Conservation (phyloP, 2,888 invertebrate genomes). For the Nomada hirtipes region DNA sequence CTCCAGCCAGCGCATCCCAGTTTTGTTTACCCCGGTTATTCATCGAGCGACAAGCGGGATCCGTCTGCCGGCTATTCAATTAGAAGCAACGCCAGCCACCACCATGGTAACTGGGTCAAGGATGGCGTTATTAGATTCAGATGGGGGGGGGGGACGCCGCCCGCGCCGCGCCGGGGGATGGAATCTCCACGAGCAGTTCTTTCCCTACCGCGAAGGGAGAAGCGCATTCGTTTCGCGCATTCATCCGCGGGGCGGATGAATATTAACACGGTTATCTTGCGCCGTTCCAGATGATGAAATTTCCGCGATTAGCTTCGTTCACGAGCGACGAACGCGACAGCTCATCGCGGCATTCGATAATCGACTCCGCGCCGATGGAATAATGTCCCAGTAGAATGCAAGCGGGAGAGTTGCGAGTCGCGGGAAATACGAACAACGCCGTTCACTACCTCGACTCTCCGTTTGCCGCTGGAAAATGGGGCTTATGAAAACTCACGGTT, state of each 20-base stretch:
- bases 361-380: constrained; percentile 13
- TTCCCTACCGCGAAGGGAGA: background rate
- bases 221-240: background rate
- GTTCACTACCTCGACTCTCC: background rate
- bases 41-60: constrained; percentile 13
- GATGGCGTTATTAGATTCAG: constrained; percentile 41
- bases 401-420: background rate
- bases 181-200: constrained; percentile 8
- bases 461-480: no score
- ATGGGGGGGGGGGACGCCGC: background rate
- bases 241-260: background rate
- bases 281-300: constrained; percentile 27
- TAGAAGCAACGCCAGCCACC: background rate
- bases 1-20: background rate
- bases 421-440: background rate
- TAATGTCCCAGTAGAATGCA: background rate
- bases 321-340: background rate
- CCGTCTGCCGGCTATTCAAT: constrained; percentile 18
- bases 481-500: no score
- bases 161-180: background rate
- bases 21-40: constrained; percentile 31
- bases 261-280: constrained; percentile 32
- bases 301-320: constrained; percentile 8
- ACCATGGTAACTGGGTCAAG: constrained; percentile 48
- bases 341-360: constrained; percentile 20